Conservation (phyloP, 2,113 vertebrate genomes). For the Anthoscopus minutus region DNA sequence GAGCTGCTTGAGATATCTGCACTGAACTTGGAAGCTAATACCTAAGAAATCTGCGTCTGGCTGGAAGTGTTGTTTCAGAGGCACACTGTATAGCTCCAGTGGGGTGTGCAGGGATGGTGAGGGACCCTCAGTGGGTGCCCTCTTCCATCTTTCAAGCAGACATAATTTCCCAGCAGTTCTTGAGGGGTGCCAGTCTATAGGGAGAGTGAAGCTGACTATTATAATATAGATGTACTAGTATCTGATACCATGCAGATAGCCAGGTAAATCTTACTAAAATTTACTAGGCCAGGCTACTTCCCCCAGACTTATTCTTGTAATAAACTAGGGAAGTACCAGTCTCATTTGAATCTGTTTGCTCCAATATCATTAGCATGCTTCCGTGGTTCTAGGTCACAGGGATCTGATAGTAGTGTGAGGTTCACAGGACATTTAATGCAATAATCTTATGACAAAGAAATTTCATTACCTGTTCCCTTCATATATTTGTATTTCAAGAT, state of each 20-base stretch:
- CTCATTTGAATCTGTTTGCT: background rate
- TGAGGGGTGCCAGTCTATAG: background rate
- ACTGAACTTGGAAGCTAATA: background rate
- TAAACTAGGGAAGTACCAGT: background rate
- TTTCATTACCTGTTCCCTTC: background rate
- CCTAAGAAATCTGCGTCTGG: background rate
- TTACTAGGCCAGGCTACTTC: background rate
- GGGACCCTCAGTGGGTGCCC: background rate
- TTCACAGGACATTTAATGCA: background rate
- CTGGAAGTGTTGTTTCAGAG: background rate
- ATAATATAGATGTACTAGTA: background rate
- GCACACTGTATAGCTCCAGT: rapidly evolving
- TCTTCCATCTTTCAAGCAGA: background rate
- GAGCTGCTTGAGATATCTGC: background rate
- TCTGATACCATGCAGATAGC: background rate
- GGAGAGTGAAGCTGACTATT: background rate
- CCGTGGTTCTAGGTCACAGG: background rate
- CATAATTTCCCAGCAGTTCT: background rate
- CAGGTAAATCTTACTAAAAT: background rate
- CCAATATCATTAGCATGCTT: background rate
- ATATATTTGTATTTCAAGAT: background rate
- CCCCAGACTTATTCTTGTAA: background rate
- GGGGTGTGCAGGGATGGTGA: background rate
- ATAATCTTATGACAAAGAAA: background rate
- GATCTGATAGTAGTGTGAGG: background rate